Conservation (phyloP, 2,113 vertebrate genomes). For the Colinus virginianus region DNA sequence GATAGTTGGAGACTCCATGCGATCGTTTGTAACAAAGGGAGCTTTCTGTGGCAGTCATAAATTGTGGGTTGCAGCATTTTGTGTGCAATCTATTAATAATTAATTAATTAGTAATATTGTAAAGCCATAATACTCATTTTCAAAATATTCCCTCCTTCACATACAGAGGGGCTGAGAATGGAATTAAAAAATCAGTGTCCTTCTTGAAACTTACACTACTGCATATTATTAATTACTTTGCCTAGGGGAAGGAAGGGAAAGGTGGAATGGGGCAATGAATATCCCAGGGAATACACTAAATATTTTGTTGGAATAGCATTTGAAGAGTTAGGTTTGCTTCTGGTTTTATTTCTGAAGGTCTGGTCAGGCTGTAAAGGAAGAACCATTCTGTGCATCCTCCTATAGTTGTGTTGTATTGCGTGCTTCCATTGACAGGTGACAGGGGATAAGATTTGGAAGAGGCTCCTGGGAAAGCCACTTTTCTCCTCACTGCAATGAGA, state of each 20-base stretch:
- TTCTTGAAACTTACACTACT: background rate
- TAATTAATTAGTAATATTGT: no score
- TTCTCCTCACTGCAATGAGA: slow-evolving; percentile 86
- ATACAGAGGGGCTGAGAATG: background rate
- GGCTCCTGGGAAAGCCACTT: slow-evolving; percentile 82
- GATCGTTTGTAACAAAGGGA: background rate
- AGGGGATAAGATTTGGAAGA: slow-evolving; percentile 85
- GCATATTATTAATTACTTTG: background rate
- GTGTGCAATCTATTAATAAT: background rate
- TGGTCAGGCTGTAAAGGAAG: background rate
- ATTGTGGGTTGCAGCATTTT: background rate
- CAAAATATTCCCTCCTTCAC: background rate
- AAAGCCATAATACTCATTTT: background rate
- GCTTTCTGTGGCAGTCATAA: background rate
- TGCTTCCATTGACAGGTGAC: slow-evolving; percentile 75
- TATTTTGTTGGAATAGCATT: background rate
- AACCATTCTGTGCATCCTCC: background rate
- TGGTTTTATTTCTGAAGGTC: background rate
- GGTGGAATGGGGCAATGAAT: background rate
- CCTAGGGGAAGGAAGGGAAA: background rate
- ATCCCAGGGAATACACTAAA: background rate
- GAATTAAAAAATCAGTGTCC: background rate
- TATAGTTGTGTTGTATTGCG: background rate
- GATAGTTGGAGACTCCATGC: background rate
- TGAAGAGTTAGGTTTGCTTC: background rate